Evolutionary conservation across 2,888 invertebrate genomes (phyloP), one percentile per base, ranked within the genome.

Genomic region (Platycheirus rosarum): DNA sequence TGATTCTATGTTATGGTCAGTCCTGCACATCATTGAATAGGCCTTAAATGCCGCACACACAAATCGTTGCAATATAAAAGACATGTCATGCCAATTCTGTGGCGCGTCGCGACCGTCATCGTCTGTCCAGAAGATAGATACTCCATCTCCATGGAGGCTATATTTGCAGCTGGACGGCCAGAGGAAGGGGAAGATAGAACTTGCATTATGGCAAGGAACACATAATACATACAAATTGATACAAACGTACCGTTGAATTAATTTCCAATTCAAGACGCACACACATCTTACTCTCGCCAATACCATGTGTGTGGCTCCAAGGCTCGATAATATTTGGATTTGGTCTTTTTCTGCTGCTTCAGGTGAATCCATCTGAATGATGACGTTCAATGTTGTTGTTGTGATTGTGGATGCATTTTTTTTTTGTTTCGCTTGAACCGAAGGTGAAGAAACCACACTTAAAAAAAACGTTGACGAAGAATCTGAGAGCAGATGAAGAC

Each of bases 241-340:
- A 74, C 60, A 62, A 57, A 63, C 74, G 46, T 85, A 84, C 84
- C 79, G 84, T 84, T 84, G 82, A 84, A 80, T 84, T 85, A 77
- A 85, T 85, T 85, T 84, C 73, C 75, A 85, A 85, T 84, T 85
- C 84, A 85, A 79, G 44, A 44, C 77, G 75, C 68, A 23, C 16
- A 51, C 63, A 51, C 40, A 40, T 57, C 40, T 57, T 57, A 57
- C 40, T 53, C 71, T 66, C 60, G 49, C 40, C 53, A 26, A 53
- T 53, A 35, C 16, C 37, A 60, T 29, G 26, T 60, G 29, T 44
- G 44, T 57, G 37, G 37, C 8, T 32, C 8, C 37, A 40, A 35
- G 66, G 40, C 53, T 63, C 37, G 26, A 40, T 37, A 42, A 16
- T 29, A n/a, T 16, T 35, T 23, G 8, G 11, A 7, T n/a, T 40